These are phyloP conservation scores for Hyla sarda DNA, from an alignment of 2,113 vertebrate species.

Conservation along the genomic window DNA sequence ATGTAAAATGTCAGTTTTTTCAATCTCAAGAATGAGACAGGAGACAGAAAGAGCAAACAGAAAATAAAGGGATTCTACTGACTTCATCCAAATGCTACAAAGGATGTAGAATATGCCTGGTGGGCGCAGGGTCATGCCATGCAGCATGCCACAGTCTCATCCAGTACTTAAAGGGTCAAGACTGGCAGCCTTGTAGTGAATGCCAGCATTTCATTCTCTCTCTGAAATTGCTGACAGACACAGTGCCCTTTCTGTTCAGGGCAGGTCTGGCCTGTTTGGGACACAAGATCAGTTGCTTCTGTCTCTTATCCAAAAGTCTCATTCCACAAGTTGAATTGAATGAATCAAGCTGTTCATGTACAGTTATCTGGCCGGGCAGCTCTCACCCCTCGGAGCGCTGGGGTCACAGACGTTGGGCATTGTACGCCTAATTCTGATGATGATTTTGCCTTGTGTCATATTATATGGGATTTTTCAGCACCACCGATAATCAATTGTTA, in stretches of 20 bases:
- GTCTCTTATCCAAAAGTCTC: conserved; percentile 46
- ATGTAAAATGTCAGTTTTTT: neutral
- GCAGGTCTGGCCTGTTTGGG: conserved; percentile 4
- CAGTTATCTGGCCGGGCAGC: neutral
- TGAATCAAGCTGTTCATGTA: conserved; percentile 43
- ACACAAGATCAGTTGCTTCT: conserved; percentile 22
- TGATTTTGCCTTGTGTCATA: neutral
- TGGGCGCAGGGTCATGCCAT: conserved; percentile 5
- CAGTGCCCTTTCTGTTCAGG: conserved; percentile 48
- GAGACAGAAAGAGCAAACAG: neutral
- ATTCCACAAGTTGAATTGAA: conserved; percentile 42
- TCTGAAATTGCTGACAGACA: conserved; percentile 45
- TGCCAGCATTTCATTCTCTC: conserved; percentile 46
- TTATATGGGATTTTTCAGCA: neutral
- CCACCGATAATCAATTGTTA: too few relatives aligned
- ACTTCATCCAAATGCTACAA: neutral
- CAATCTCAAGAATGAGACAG: neutral
- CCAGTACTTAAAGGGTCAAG: conserved; percentile 22
- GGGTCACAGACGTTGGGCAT: neutral
- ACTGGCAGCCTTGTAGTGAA: conserved; percentile 4
- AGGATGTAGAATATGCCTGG: neutral
- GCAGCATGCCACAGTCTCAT: conserved; percentile 17
- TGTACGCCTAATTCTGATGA: neutral
- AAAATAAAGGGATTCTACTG: neutral
- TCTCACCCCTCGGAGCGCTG: neutral